Evolutionary conservation across 2,113 vertebrate genomes (phyloP).

Genomic region (Rhinoptilus africanus): DNA sequence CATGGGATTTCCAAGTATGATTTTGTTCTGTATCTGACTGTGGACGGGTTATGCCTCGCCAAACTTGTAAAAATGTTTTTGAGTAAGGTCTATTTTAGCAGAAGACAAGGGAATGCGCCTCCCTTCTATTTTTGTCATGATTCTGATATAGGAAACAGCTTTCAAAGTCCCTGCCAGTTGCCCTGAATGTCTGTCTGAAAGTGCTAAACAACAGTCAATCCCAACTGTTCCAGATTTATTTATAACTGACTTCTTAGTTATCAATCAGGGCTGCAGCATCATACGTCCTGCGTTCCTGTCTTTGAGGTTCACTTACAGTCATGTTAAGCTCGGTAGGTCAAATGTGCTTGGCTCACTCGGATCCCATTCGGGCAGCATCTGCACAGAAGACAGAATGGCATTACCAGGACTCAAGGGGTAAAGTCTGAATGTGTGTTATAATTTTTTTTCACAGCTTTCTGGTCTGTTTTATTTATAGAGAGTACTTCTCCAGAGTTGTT

Average conservation of each 20-base stretch:
- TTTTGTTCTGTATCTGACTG: not conserved
- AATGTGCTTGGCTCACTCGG: not conserved
- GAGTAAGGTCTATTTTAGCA: conserved; percentile 52
- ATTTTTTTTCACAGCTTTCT: not conserved
- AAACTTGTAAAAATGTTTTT: conserved; percentile 48
- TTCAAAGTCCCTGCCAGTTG: conserved; percentile 68
- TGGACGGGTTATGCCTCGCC: not conserved
- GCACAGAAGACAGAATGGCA: not conserved
- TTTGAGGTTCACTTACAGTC: not conserved
- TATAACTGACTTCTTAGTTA: conserved; percentile 65
- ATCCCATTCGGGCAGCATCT: not conserved
- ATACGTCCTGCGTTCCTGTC: not conserved
- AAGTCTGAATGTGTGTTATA: not conserved
- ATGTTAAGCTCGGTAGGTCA: not conserved
- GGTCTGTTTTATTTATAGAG: not conserved
- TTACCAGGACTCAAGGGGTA: not conserved
- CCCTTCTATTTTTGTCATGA: conserved; percentile 59
- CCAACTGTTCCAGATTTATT: conserved; percentile 73
- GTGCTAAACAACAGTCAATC: conserved; percentile 61
- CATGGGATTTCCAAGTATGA: not conserved
- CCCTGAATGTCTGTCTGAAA: conserved; percentile 66
- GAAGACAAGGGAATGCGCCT: conserved; percentile 48
- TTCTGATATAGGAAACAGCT: conserved; percentile 67
- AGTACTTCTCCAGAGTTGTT: not conserved
- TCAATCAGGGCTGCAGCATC: conserved; percentile 51